Percentiles rank a stretch among this genome's conserved stretches.
These are phyloP conservation scores for Acanthoscelides obtectus DNA, from an alignment of 2,888 invertebrate genomes.

Conservation along the genomic window DNA sequence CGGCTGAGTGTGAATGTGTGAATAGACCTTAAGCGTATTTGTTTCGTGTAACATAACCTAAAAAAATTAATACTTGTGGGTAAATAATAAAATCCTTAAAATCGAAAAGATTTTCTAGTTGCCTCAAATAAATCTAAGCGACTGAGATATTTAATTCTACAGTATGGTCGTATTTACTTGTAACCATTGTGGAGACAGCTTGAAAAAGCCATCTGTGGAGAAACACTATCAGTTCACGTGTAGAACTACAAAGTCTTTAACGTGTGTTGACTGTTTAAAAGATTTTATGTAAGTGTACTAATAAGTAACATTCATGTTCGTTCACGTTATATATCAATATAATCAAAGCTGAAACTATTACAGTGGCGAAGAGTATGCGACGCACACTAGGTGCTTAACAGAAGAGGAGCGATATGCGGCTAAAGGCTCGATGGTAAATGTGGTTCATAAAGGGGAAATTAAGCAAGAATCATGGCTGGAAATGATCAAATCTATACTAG, in stretches of 20 bases:
- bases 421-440: constrained; percentile 68
- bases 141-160: not conserved
- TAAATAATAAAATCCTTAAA: too few relatives aligned
- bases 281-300: constrained; percentile 68
- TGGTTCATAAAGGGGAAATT: constrained; percentile 75
- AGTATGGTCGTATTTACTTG: constrained; percentile 93
- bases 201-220: constrained; percentile 88
- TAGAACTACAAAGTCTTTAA: constrained; percentile 61
- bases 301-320: too few relatives aligned
- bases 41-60: too few relatives aligned
- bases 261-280: constrained; percentile 91
- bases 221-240: constrained; percentile 79
- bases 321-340: not conserved
- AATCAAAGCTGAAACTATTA: constrained; percentile 30
- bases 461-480: constrained; percentile 84
- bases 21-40: too few relatives aligned
- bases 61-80: too few relatives aligned
- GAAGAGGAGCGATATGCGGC: constrained; percentile 87
- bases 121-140: not conserved
- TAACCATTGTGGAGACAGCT: constrained; percentile 82
- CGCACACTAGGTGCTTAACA: constrained; percentile 79
- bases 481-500: constrained; percentile 62
- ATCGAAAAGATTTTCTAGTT: too few relatives aligned
- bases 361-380: constrained; percentile 70
- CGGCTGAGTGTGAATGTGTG: too few relatives aligned